Conservation (phyloP, 2,113 vertebrate genomes). For the Tragulus kanchil region DNA sequence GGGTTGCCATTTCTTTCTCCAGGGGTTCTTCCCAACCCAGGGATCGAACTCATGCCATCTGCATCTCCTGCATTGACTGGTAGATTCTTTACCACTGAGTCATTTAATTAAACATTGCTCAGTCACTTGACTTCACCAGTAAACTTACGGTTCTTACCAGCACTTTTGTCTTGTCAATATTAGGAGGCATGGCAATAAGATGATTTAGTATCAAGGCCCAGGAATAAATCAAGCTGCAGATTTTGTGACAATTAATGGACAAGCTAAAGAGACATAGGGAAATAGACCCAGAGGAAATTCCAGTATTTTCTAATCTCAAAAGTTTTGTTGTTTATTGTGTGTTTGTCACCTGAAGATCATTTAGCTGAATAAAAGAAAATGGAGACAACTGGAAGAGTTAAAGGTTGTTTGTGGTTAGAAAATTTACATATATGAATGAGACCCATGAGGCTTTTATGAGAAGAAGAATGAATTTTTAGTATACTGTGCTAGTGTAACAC, state of each 20-base stretch:
- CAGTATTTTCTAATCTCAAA: not conserved
- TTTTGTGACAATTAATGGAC: not conserved
- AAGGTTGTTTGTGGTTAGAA: not conserved
- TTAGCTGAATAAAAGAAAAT: conserved; percentile 15
- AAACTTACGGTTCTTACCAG: not conserved
- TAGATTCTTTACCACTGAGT: not conserved
- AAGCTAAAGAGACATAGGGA: not conserved
- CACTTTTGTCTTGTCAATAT: not conserved
- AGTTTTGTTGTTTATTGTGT: not conserved
- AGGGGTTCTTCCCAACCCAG: not conserved
- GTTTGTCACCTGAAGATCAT: not conserved
- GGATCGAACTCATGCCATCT: not conserved
- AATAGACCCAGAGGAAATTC: not conserved
- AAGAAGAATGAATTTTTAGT: not conserved
- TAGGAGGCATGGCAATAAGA: not conserved
- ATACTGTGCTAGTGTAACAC: not conserved
- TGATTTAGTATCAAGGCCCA: not conserved
- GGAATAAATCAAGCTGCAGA: not conserved
- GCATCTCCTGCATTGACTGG: not conserved
- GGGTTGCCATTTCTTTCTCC: not conserved
- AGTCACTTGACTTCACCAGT: not conserved
- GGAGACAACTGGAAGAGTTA: not conserved
- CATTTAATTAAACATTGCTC: conserved; percentile 22
- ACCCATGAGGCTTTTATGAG: not conserved
- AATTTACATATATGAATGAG: not conserved